Evolutionary conservation across 2,888 invertebrate genomes (phyloP).

Genomic region (Paralinhomoeus sp.): DNA sequence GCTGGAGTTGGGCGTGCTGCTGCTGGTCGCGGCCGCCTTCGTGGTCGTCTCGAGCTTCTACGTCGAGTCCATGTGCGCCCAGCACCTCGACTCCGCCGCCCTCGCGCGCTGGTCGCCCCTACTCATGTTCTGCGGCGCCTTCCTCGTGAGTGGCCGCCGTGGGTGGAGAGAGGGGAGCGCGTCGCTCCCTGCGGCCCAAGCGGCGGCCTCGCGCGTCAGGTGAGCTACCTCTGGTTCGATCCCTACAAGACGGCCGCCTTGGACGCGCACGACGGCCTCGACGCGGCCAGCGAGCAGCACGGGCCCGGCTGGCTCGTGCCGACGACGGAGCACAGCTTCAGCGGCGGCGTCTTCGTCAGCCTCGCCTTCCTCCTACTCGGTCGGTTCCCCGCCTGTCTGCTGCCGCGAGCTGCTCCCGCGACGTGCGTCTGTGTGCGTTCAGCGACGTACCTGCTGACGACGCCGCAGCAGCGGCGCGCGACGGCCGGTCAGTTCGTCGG

Average conservation of each 20-base stretch:
- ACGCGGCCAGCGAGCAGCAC: conserved; percentile 1
- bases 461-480: conserved; percentile 16
- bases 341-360: conserved; percentile 32
- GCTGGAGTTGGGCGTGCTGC: conserved; percentile 1
- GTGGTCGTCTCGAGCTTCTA: conserved; percentile 33
- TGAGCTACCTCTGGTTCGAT: conserved; percentile 26
- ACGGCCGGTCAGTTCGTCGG: conserved; percentile 33
- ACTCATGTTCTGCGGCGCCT: conserved; percentile 27
- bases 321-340: conserved; percentile 28
- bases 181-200: no score
- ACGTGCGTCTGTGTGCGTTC: no score
- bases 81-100: conserved; percentile 10
- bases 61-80: conserved; percentile 27
- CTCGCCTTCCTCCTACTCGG: conserved; percentile 30
- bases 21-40: conserved; percentile 27
- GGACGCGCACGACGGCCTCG: neutral
- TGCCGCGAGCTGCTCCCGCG: no score
- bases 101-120: conserved; percentile 28
- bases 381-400: conserved; percentile 18
- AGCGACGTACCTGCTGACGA: conserved; percentile 32
- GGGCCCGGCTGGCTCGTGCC: neutral
- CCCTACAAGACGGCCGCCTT: conserved; percentile 12
- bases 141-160: conserved; percentile 13
- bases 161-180: no score
- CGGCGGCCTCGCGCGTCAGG: conserved; percentile 1